Base-by-base conservation (phyloP, 2,888 invertebrate genomes). In the Caenorhabditis sp. region DNA sequence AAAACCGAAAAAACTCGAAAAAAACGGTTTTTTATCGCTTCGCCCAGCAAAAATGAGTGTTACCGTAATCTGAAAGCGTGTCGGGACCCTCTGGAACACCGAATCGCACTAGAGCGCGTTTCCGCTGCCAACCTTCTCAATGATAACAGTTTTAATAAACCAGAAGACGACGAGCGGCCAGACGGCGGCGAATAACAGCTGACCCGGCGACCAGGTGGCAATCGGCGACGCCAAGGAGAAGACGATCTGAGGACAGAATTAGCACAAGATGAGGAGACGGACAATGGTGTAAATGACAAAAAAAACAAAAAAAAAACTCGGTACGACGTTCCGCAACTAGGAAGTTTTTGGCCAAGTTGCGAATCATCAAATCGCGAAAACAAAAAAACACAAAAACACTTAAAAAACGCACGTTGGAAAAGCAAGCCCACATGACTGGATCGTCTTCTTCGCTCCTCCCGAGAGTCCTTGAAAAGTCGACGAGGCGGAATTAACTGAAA, bases 111-210 rank as follows among this genome's bases (percentile, higher is more conserved):
- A n/a, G n/a, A n/a, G n/a, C n/a, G n/a, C n/a, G n/a, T n/a, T n/a
- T n/a, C n/a, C n/a, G n/a, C 13, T 40, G 2, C 40, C 6, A 5
- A 83, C 83, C 83, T 83, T 83, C 32, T 77, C 62, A 24, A 83
- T 32, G 15, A 83, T 22, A 22, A 77, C 32, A 55, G 80, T 83
- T 47, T 68, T 35, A 15, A 83, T 50, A 5, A 77, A 35, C 58
- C 60, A 60, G 40, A 78, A 11, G 18, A 72, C 47, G 22, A 78
- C 44, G 4, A 47, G 24, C 9, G 71, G 56, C 76, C 80, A 83
- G 22, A 69, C 55, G 44, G 64, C 8, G n/a, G 74, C 51, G n/a
- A 76, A 80, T n/a, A 65, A 37, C 26, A 67, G 67, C 40, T 76
- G 67, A 5, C 60, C 37, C 3, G 53, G 18, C 18, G 76, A 37